phyloP scores from a whole-genome alignment of 1,140 invertebrate species.

The Bombus soroeensis region DNA sequence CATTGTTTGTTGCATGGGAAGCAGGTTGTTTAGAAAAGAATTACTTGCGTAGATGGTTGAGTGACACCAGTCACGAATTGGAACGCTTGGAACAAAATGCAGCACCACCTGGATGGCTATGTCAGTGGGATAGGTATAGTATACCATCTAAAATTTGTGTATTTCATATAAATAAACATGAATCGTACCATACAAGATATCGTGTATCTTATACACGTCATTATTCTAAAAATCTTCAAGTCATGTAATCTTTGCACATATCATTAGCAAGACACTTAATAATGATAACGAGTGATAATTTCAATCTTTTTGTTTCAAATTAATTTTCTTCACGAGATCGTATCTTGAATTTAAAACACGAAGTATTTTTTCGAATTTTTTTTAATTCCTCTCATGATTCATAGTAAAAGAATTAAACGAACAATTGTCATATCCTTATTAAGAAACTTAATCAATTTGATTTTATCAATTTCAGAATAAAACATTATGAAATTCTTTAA shows the following conservation, averaged over 20 bases:
- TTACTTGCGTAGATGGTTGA: conserved; percentile 86
- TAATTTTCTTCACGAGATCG: neutral
- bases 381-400: neutral
- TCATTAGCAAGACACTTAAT: conserved; percentile 1
- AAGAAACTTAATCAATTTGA: conserved; percentile 36
- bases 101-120: conserved; percentile 87
- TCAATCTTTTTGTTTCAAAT: neutral
- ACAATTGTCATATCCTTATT: neutral
- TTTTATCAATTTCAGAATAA: conserved; percentile 50
- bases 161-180: conserved; percentile 53
- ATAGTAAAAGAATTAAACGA: neutral
- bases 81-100: conserved; percentile 85
- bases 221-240: conserved; percentile 34
- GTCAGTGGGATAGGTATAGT: conserved; percentile 90
- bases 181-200: conserved; percentile 46
- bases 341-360: neutral
- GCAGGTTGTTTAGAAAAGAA: conserved; percentile 84
- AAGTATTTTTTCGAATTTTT: neutral
- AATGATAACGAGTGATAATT: neutral
- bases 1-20: conserved; percentile 85
- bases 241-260: conserved; percentile 33
- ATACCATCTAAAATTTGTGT: conserved; percentile 64
- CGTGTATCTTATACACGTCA: conserved; percentile 51
- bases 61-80: conserved; percentile 84
- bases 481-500: neutral